Conservation (phyloP, 1,140 invertebrate species). For the Ips nitidus region DNA sequence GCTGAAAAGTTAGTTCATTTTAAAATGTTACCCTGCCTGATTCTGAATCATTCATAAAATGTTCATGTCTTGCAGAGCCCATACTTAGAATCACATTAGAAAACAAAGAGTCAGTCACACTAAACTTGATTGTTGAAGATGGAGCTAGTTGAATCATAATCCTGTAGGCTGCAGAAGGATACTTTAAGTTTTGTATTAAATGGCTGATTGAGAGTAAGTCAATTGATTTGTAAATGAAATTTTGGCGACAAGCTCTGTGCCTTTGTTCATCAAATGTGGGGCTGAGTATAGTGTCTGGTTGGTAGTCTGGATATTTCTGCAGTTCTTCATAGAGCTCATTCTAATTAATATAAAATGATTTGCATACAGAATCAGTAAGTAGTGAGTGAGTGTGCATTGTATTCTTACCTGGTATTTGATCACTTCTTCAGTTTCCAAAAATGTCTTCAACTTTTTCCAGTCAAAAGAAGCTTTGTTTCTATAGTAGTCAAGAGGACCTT, state of each 20-base stretch:
- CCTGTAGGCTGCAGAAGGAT: constrained; percentile 17
- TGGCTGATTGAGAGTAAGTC: constrained; percentile 63
- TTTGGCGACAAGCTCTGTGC: constrained; percentile 61
- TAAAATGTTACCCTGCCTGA: constrained; percentile 60
- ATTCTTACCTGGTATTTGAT: constrained; percentile 34
- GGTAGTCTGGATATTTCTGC: constrained; percentile 31
- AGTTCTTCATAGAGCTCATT: constrained; percentile 39
- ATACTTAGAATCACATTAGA: constrained; percentile 67
- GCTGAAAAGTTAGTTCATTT: background rate
- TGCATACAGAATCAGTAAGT: background rate
- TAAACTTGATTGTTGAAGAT: constrained; percentile 38
- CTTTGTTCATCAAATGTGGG: constrained; percentile 63
- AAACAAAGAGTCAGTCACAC: constrained; percentile 55
- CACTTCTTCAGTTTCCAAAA: constrained; percentile 55
- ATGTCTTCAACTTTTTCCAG: constrained; percentile 75
- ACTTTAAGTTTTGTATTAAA: constrained; percentile 47
- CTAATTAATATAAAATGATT: constrained; percentile 12
- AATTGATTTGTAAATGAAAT: constrained; percentile 65
- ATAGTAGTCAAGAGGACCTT: constrained; percentile 72
- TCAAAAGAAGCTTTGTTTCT: constrained; percentile 74
- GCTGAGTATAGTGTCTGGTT: constrained; percentile 1
- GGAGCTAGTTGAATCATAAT: constrained; percentile 32
- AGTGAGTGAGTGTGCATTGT: background rate
- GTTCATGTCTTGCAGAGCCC: constrained; percentile 73
- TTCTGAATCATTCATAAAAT: constrained; percentile 67